These are phyloP conservation scores for Collichthys lucidus DNA, from an alignment of 2,113 vertebrate species.

Conservation along the genomic window DNA sequence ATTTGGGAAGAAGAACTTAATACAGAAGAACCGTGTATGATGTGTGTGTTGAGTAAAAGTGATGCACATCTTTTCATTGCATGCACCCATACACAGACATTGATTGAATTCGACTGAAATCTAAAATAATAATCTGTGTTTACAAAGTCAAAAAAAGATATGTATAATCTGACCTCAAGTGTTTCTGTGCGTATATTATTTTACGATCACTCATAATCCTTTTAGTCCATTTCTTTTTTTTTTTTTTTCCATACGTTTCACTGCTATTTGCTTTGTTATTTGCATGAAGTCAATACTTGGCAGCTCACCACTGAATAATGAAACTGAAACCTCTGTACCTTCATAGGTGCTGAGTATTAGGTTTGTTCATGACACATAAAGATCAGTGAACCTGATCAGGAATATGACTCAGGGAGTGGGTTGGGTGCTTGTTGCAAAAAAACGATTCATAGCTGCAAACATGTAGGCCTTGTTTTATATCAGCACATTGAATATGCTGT, in stretches of 20 bases:
- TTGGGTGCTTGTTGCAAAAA: too few species aligned
- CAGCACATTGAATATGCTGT: too few species aligned
- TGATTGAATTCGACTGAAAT: not conserved
- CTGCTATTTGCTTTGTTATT: conserved; percentile 1
- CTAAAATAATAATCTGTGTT: not conserved
- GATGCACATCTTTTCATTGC: conserved; percentile 27
- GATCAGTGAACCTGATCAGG: not conserved
- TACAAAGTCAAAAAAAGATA: not conserved
- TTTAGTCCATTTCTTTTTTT: conserved; percentile 1
- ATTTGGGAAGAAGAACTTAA: not conserved
- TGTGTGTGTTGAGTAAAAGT: not conserved
- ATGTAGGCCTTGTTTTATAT: not conserved
- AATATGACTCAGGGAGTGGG: not conserved
- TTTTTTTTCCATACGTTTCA: not conserved
- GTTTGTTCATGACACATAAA: not conserved
- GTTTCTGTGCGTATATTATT: not conserved
- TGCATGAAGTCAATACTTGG: not conserved
- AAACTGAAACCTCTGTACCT: not conserved
- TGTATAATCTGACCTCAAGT: conserved; percentile 1
- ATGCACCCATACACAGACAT: not conserved
- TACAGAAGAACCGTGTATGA: conserved; percentile 2
- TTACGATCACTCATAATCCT: not conserved
- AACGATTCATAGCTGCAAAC: too few species aligned
- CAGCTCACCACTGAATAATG: not conserved
- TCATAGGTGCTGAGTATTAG: not conserved